Conservation (phyloP, 1,140 invertebrate species). For the Saccostrea glomerata region DNA sequence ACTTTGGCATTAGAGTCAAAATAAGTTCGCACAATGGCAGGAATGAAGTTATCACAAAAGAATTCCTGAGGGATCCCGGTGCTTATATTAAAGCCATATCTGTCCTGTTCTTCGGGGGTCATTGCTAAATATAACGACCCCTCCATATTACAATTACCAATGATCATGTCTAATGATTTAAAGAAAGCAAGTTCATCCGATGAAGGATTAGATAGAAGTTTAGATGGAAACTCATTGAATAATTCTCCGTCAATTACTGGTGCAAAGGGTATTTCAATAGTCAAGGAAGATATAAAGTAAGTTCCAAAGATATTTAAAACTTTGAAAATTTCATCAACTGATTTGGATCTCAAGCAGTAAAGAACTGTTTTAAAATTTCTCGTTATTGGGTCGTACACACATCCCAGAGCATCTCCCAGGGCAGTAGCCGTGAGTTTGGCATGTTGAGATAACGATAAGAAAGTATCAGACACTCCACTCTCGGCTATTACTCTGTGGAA, state of each 20-base stretch:
- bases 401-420: background rate
- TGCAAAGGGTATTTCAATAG: slow-evolving; percentile 21
- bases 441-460: slow-evolving; percentile 12
- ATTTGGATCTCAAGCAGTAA: slow-evolving; percentile 30
- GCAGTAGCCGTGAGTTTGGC: background rate
- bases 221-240: slow-evolving; percentile 24
- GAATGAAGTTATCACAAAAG: slow-evolving; percentile 21
- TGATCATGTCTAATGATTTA: slow-evolving; percentile 50
- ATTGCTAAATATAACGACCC: slow-evolving; percentile 35
- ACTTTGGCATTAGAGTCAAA: slow-evolving; percentile 24
- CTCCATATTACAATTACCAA: slow-evolving; percentile 50
- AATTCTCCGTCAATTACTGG: slow-evolving; percentile 54
- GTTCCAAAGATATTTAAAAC: slow-evolving; percentile 75
- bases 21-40: background rate
- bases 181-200: slow-evolving; percentile 43
- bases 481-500: slow-evolving; percentile 62
- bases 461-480: slow-evolving; percentile 56
- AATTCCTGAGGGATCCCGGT: slow-evolving; percentile 16
- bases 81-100: background rate
- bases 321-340: slow-evolving; percentile 5
- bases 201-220: slow-evolving; percentile 32
- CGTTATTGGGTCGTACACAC: background rate
- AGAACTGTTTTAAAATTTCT: slow-evolving; percentile 22
- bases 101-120: slow-evolving; percentile 58
- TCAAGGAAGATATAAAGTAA: slow-evolving; percentile 15